Percentiles rank a stretch among this genome's conserved stretches.
These are phyloP conservation scores for Bradypodion ventrale DNA, from an alignment of 2,797 vertebrate species.

Conservation along the genomic window DNA sequence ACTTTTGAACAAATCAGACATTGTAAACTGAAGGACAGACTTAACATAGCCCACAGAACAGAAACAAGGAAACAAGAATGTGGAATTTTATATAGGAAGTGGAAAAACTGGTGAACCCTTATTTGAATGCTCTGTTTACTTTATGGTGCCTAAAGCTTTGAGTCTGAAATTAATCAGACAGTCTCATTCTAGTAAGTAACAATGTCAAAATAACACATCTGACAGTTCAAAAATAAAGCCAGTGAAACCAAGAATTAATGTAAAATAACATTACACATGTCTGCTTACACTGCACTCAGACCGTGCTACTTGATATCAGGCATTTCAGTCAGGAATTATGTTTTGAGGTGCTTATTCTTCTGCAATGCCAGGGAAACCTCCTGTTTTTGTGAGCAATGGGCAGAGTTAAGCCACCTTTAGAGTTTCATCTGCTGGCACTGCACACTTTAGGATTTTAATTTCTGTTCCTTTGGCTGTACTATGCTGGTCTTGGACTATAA, in stretches of 20 bases:
- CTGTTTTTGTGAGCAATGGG: not conserved
- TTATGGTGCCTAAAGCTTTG: not conserved
- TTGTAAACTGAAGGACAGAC: slow-evolving; percentile 1
- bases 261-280: not conserved
- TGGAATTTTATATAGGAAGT: slow-evolving; percentile 33
- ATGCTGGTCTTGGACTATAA: too few relatives aligned
- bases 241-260: slow-evolving; percentile 9
- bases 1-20: not conserved
- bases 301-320: not conserved
- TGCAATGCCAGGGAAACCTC: not conserved
- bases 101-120: not conserved
- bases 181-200: not conserved
- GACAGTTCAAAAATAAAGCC: slow-evolving; percentile 23
- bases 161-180: slow-evolving; percentile 12
- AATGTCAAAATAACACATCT: not conserved
- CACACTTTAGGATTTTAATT: not conserved
- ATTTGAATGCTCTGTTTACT: slow-evolving; percentile 28
- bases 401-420: not conserved
- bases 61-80: not conserved
- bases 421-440: not conserved
- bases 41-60: not conserved
- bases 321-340: not conserved
- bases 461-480: too few relatives aligned
- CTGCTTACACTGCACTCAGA: slow-evolving; percentile 10
- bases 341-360: not conserved